A percentile compares a stretch with the other conserved stretches of the same genome.
Evolutionary conservation across 2,888 invertebrate genomes (phyloP).

Genomic region (Tanypteryx hageni): DNA sequence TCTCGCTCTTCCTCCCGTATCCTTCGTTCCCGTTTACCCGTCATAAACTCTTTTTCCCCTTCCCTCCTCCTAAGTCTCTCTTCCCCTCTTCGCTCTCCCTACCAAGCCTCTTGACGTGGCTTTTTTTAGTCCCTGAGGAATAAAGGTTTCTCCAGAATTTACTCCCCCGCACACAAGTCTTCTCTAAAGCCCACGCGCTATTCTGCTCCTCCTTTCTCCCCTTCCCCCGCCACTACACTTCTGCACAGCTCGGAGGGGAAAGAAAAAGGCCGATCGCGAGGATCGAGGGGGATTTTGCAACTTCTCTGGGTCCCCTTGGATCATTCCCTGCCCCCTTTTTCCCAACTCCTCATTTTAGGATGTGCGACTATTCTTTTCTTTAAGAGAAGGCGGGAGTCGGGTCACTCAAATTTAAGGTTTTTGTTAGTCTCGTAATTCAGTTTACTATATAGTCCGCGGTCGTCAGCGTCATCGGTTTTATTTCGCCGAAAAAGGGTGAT

Average conservation of each 20-base stretch:
- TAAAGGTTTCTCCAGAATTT: conserved; percentile 61
- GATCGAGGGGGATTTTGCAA: no score
- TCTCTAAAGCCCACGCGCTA: conserved; percentile 18
- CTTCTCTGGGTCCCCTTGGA: neutral
- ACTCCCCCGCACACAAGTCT: conserved; percentile 57
- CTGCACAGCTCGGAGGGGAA: neutral
- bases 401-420: conserved; percentile 44
- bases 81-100: neutral
- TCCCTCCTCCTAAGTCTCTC: neutral
- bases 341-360: no score
- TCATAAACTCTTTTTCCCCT: neutral
- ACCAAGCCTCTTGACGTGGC: conserved; percentile 58
- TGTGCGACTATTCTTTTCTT: no score
- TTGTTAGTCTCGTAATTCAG: conserved; percentile 42
- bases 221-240: neutral
- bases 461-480: neutral
- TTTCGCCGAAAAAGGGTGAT: neutral
- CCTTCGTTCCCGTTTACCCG: neutral
- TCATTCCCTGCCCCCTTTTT: neutral
- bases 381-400: neutral
- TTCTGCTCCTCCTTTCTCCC: neutral
- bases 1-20: neutral
- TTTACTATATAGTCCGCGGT: no score
- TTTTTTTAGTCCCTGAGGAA: conserved; percentile 55
- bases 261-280: no score